Percentiles rank a stretch among this genome's conserved stretches.
Conservation (phyloP, 64 coral and sea anemone genomes). For the Stichodactyla mertensii region DNA sequence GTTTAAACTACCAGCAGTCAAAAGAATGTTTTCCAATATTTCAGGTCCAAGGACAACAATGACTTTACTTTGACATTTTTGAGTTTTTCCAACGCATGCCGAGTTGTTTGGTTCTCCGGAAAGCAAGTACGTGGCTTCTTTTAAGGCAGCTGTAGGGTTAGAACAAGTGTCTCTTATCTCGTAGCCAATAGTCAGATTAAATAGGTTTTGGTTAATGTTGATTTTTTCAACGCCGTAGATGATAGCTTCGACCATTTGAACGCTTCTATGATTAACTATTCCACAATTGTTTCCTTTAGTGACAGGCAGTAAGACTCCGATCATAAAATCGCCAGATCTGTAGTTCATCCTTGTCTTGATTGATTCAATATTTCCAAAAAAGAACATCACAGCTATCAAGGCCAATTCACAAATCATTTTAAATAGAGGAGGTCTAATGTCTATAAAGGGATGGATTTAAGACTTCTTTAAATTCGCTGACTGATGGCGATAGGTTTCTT, state of each 20-base stretch:
- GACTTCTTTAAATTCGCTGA: not conserved
- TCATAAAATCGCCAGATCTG: constrained; percentile 40
- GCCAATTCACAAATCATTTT: not conserved
- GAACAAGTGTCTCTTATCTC: constrained; percentile 72
- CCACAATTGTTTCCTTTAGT: constrained; percentile 41
- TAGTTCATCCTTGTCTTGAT: constrained; percentile 15
- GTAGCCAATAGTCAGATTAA: constrained; percentile 46
- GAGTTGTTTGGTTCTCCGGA: not conserved
- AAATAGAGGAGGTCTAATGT: not conserved
- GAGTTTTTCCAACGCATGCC: not conserved
- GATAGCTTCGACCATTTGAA: constrained; percentile 47
- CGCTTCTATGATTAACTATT: constrained; percentile 19
- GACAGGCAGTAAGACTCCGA: constrained; percentile 60
- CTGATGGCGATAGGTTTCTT: not conserved
- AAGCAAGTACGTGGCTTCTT: constrained; percentile 23
- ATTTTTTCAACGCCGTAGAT: constrained; percentile 31
- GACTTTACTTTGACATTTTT: constrained; percentile 2
- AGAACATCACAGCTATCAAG: not conserved
- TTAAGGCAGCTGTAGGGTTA: not conserved
- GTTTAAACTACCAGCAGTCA: constrained; percentile 38
- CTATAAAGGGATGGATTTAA: not conserved
- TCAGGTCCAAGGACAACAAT: constrained; percentile 48
- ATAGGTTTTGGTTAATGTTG: constrained; percentile 18
- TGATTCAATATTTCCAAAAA: not conserved
- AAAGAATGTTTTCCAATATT: constrained; percentile 19